Evolutionary conservation across 2,113 vertebrate species (phyloP), one percentile per base, ranked within the genome.

Genomic region (Actenoides lindsayi): DNA sequence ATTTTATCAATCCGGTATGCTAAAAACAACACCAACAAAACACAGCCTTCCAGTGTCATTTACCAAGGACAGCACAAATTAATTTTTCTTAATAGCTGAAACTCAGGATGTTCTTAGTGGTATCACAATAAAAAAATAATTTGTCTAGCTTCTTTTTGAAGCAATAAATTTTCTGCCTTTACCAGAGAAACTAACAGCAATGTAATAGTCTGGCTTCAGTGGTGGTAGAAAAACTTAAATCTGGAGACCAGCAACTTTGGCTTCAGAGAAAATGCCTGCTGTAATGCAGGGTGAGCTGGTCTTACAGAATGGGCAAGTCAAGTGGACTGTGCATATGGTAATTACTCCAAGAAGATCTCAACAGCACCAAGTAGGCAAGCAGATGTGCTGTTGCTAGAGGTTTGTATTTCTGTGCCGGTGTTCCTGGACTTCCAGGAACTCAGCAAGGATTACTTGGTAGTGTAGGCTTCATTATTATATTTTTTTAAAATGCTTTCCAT

Each of bases 1-100:
- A 92, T 97, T 96, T 98, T 96, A 94, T 95, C 89, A 83, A 91
- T 96, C 94, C 39, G 82, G 96, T 96, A 97, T 93, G 86, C 75
- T 94, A 70, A 94, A 91, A 90, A 63, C 56, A 92, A 5, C 65
- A 87, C 56, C 28, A 85, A 41, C 64, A 79, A 71, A 90, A 78
- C 42, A 83, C 44, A 92, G 2, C 73, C 51, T 84, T 93, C 88
- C 33, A 56, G 33, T 83, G 42, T 95, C 76, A 16, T 93, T 71
- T 83, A 75, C 24, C 48, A 90, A 90, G 80, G 73, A 93, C 82
- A 92, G 42, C 53, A 76, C 80, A 87, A 68, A 75, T 75, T 83
- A 78, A 11, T 90, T 86, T 86, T 93, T 81, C 46, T 56, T 64
- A 90, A 59, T 67, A 71, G 30, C 73, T 89, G 64, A 86, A 96